phyloP scores from a whole-genome alignment of 2,888 invertebrate genomes.

The Salpingus planirostris region DNA sequence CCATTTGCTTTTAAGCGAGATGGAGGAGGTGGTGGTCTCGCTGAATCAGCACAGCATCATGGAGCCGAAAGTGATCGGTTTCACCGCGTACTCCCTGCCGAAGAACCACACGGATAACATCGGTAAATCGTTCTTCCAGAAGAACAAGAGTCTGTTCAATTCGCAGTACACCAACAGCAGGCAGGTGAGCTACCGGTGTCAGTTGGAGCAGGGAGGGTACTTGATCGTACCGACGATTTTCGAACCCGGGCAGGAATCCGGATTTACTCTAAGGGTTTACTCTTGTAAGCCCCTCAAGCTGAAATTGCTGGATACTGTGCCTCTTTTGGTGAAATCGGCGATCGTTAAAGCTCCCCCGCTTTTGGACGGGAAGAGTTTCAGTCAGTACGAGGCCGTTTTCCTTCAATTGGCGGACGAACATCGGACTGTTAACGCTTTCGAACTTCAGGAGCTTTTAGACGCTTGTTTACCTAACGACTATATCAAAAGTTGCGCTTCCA shows the following conservation, averaged over 20 bases:
- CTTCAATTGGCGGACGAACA: slow-evolving; percentile 86
- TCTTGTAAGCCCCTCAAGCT: slow-evolving; percentile 70
- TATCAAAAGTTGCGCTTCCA: slow-evolving; percentile 86
- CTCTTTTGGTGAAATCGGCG: slow-evolving; percentile 62
- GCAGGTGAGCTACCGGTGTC: slow-evolving; percentile 54
- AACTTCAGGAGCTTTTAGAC: slow-evolving; percentile 80
- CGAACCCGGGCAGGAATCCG: slow-evolving; percentile 82
- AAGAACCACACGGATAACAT: slow-evolving; percentile 67
- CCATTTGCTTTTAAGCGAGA: slow-evolving; percentile 67
- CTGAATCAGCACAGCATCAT: slow-evolving; percentile 84
- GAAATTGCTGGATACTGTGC: slow-evolving; percentile 59
- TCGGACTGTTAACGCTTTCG: slow-evolving; percentile 81
- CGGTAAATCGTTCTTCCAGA: slow-evolving; percentile 71
- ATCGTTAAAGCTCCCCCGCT: slow-evolving; percentile 67
- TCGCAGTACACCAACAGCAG: slow-evolving; percentile 88
- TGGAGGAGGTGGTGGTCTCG: slow-evolving; percentile 75
- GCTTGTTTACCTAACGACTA: slow-evolving; percentile 90
- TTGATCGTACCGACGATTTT: slow-evolving; percentile 84
- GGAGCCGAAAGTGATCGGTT: slow-evolving; percentile 89
- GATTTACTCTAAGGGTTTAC: slow-evolving; percentile 75
- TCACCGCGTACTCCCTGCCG: slow-evolving; percentile 71
- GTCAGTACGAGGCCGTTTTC: slow-evolving; percentile 84
- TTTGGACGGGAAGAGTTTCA: slow-evolving; percentile 62
- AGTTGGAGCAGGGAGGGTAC: slow-evolving; percentile 72
- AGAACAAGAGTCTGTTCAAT: slow-evolving; percentile 77